Percentiles rank a stretch among this genome's conserved stretches.
Conservation (phyloP, 2,888 invertebrate genomes). For the Disparrhopalites patrizii region DNA sequence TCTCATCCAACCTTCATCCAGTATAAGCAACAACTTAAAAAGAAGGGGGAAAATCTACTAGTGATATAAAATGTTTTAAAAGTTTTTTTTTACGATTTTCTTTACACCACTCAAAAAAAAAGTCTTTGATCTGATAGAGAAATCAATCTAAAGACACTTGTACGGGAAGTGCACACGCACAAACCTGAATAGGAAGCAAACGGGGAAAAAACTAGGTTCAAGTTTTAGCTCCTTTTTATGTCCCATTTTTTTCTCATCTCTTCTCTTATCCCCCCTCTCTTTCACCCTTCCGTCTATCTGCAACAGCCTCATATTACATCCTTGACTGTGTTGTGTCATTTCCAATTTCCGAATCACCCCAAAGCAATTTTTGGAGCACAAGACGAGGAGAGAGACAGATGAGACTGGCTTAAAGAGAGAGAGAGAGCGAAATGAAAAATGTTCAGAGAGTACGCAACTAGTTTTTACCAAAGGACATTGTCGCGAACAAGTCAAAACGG, state of each 20-base stretch:
- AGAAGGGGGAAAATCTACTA: no score
- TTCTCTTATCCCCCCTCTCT: neutral
- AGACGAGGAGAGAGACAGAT: neutral
- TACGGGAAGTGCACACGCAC: no score
- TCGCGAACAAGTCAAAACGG: no score
- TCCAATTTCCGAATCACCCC: neutral
- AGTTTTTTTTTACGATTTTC: no score
- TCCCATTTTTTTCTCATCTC: neutral
- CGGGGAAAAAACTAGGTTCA: no score
- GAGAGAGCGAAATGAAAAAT: neutral
- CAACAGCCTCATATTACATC: neutral
- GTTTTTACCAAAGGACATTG: no score
- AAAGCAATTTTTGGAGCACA: neutral
- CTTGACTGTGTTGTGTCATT: neutral
- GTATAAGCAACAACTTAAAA: no score
- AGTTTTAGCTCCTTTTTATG: no score
- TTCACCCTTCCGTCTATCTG: neutral
- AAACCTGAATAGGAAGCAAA: no score
- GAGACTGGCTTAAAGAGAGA: neutral
- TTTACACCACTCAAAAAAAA: neutral
- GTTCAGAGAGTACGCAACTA: no score
- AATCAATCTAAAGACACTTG: slow-evolving; percentile 19
- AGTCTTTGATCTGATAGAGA: slow-evolving; percentile 17
- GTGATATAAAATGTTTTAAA: no score
- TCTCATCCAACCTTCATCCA: no score